Evolutionary conservation across 64 coral and sea anemone species (phyloP).

Genomic region (Exaiptasia diaphana): DNA sequence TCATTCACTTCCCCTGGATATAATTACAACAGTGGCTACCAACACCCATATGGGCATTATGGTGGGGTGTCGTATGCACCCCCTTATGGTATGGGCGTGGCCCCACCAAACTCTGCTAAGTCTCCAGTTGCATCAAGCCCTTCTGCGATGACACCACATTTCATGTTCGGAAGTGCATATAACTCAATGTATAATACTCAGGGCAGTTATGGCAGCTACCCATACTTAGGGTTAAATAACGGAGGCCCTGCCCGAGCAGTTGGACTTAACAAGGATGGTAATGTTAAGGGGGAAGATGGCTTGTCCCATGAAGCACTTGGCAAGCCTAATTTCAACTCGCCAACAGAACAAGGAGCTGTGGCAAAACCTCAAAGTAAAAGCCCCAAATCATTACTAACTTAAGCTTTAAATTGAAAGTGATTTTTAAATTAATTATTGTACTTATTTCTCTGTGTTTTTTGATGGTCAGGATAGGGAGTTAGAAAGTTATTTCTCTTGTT

Average conservation of each 20-base stretch:
- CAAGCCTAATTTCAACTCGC: not conserved
- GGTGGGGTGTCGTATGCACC: slow-evolving; percentile 28
- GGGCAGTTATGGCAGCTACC: slow-evolving; percentile 1
- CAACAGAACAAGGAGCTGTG: not conserved
- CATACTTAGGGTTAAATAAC: slow-evolving; percentile 32
- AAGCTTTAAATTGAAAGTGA: too few relatives aligned
- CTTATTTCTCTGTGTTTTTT: too few relatives aligned
- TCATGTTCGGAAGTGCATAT: slow-evolving; percentile 52
- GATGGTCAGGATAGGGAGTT: too few relatives aligned
- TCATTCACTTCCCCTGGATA: slow-evolving; percentile 9
- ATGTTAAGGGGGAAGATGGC: not conserved
- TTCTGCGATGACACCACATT: not conserved
- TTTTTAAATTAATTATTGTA: too few relatives aligned
- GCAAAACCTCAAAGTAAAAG: not conserved
- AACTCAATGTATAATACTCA: slow-evolving; percentile 29
- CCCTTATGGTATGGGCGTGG: slow-evolving; percentile 18
- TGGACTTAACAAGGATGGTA: not conserved
- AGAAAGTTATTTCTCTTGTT: too few relatives aligned
- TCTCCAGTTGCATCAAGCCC: slow-evolving; percentile 41
- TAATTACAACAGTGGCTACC: slow-evolving; percentile 20
- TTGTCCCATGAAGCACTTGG: not conserved
- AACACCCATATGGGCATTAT: slow-evolving; percentile 32
- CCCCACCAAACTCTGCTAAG: slow-evolving; percentile 3
- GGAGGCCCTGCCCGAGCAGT: not conserved
- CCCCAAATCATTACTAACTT: slow-evolving; percentile 2